Conservation (phyloP, 2,113 vertebrate genomes). For the Bambusicola thoracicus region DNA sequence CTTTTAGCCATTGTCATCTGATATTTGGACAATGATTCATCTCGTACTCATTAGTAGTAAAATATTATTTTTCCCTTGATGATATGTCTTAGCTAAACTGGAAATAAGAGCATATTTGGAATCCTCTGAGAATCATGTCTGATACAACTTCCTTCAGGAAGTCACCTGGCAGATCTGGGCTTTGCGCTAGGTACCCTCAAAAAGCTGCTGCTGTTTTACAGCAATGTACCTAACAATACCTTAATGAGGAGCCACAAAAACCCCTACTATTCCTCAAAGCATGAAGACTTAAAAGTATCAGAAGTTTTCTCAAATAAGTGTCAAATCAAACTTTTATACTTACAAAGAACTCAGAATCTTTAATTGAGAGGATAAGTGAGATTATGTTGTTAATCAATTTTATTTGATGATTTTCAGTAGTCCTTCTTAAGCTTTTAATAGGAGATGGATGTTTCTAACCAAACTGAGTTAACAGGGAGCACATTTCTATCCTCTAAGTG, state of each 20-base stretch:
- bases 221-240: neutral
- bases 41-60: neutral
- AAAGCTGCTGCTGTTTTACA: neutral
- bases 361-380: neutral
- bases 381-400: neutral
- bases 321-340: neutral
- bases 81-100: neutral
- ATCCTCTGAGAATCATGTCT: neutral
- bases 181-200: accelerated
- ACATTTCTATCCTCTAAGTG: neutral
- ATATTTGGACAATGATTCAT: neutral
- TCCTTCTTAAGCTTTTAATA: neutral
- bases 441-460: neutral
- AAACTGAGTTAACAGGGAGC: neutral
- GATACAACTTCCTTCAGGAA: neutral
- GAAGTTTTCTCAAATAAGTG: neutral
- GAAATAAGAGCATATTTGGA: neutral
- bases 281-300: neutral
- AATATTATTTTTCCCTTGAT: neutral
- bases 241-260: neutral
- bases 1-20: neutral
- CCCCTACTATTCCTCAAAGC: neutral
- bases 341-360: neutral
- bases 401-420: neutral
- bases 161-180: neutral